These are phyloP conservation scores for Pandemis heparana DNA, from an alignment of 2,888 invertebrate species.

Conservation along the genomic window DNA sequence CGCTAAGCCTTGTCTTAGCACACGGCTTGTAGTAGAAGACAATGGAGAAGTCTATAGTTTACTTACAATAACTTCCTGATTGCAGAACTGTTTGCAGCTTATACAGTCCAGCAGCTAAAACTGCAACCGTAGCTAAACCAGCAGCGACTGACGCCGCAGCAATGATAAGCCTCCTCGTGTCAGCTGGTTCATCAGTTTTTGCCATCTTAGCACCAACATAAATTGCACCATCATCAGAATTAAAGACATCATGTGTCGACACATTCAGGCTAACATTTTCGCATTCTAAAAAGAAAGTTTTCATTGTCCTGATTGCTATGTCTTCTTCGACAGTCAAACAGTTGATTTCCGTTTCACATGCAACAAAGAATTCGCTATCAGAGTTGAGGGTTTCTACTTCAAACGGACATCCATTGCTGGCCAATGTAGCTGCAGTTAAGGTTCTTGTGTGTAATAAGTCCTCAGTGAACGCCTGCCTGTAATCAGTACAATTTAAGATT, in stretches of 20 bases:
- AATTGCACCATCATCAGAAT: not conserved
- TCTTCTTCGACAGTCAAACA: conserved; percentile 11
- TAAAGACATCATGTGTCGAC: not conserved
- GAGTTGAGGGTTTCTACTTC: not conserved
- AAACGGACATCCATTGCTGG: conserved; percentile 16
- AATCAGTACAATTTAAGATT: not conserved
- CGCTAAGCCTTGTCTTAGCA: too few species aligned
- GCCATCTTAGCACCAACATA: not conserved
- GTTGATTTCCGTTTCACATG: conserved; percentile 22
- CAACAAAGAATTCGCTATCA: conserved; percentile 15
- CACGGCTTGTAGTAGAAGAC: too few species aligned
- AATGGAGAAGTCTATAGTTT: too few species aligned
- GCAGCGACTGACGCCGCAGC: not conserved
- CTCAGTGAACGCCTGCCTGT: conserved; percentile 17
- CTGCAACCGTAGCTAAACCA: not conserved
- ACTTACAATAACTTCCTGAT: conserved; percentile 33
- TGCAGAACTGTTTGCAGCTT: conserved; percentile 11
- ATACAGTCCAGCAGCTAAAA: not conserved
- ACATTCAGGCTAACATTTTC: not conserved
- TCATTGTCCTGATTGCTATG: not conserved
- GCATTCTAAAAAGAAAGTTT: conserved; percentile 16
- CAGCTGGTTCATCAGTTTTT: not conserved
- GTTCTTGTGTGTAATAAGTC: not conserved
- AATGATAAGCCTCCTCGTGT: not conserved
- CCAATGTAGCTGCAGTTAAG: not conserved